These are phyloP conservation scores for Cataglyphis rosenhaueri DNA, from an alignment of 2,888 invertebrate genomes.

Conservation along the genomic window DNA sequence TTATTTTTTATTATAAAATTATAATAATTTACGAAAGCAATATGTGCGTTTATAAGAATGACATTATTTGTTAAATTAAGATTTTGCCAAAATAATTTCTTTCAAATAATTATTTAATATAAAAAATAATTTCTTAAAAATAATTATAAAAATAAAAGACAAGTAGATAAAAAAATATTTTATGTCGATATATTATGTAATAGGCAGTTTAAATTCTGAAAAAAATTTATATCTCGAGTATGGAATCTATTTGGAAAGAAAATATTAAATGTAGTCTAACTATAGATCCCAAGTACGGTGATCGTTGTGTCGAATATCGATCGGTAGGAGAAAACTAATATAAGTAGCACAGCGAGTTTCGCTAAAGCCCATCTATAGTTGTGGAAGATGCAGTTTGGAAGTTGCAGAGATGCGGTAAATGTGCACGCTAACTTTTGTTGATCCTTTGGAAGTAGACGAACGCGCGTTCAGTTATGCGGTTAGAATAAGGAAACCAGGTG, in stretches of 20 bases:
- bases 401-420: constrained; percentile 52
- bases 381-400: constrained; percentile 38
- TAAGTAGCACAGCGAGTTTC: constrained; percentile 15
- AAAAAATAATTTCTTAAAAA: background rate
- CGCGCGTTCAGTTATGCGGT: constrained; percentile 34
- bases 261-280: constrained; percentile 34
- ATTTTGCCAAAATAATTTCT: background rate
- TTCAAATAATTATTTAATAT: background rate
- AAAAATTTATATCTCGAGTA: background rate
- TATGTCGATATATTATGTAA: background rate
- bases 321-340: background rate
- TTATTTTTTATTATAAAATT: constrained; percentile 4
- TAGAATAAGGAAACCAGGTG: background rate
- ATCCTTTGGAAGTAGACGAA: constrained; percentile 52
- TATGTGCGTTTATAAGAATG: background rate
- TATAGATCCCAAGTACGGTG: background rate
- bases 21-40: background rate
- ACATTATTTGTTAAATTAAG: background rate
- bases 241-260: constrained; percentile 23
- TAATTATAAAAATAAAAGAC: background rate
- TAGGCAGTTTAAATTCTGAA: background rate
- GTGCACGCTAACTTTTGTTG: constrained; percentile 57
- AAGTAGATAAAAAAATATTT: background rate
- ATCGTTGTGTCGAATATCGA: constrained; percentile 39
- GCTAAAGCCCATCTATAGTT: constrained; percentile 31